These are phyloP conservation scores for Paramormyrops kingsleyae DNA, from an alignment of 2,113 vertebrate species.

Conservation along the genomic window DNA sequence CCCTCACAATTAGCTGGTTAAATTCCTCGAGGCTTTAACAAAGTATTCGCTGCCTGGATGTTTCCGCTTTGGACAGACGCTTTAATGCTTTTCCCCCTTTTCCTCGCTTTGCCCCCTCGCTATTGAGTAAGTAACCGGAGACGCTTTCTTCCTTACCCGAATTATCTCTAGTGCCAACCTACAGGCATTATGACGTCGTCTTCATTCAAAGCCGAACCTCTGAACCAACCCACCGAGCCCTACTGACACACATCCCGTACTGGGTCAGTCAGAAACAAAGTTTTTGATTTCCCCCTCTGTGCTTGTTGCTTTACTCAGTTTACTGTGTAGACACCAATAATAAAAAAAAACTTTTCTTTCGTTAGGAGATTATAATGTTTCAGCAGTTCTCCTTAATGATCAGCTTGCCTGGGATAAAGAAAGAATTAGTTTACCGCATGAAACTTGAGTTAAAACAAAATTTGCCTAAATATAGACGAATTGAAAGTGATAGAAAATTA, in stretches of 20 bases:
- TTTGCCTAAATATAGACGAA: background rate
- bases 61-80: background rate
- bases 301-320: background rate
- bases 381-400: background rate
- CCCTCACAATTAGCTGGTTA: background rate
- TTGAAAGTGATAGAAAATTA: background rate
- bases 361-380: background rate
- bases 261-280: slow-evolving; percentile 25
- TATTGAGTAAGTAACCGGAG: slow-evolving; percentile 14
- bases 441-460: background rate
- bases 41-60: background rate
- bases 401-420: background rate
- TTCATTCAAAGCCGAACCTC: slow-evolving; percentile 12
- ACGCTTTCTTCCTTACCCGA: slow-evolving; percentile 11
- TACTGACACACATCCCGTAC: background rate
- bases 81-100: background rate
- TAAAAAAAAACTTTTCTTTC: background rate
- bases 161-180: slow-evolving; percentile 14
- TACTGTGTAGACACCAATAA: background rate
- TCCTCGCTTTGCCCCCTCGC: background rate
- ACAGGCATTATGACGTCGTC: slow-evolving; percentile 12
- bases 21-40: background rate
- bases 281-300: slow-evolving; percentile 15
- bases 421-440: background rate
- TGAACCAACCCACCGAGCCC: background rate